phyloP scores from a whole-genome alignment of 2,888 invertebrate genomes.

The Quadriops clusia region DNA sequence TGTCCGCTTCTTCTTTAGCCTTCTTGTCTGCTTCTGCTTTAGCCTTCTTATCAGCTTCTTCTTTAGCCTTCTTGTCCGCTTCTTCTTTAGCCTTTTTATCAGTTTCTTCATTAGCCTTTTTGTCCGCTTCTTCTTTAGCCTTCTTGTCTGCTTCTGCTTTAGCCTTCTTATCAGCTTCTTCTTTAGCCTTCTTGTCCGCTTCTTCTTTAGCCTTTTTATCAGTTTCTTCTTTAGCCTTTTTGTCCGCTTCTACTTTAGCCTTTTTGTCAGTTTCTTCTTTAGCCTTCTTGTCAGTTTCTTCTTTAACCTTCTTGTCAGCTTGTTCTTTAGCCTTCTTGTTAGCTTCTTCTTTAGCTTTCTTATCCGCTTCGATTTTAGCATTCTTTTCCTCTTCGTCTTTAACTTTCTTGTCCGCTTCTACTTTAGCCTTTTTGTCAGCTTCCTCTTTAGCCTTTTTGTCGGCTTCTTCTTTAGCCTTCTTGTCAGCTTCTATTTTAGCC shows the following conservation, averaged over 20 bases:
- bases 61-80: slow-evolving; percentile 14
- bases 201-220: slow-evolving; percentile 18
- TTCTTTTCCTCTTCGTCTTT: slow-evolving; percentile 21
- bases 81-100: slow-evolving; percentile 12
- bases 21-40: slow-evolving; percentile 16
- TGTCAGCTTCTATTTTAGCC: slow-evolving; percentile 12
- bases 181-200: slow-evolving; percentile 14
- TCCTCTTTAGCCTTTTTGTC: slow-evolving; percentile 11
- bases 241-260: slow-evolving; percentile 16
- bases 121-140: slow-evolving; percentile 14
- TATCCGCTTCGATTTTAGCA: slow-evolving; percentile 28
- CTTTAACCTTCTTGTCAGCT: slow-evolving; percentile 20
- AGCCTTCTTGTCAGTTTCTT: slow-evolving; percentile 19
- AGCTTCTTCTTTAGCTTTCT: slow-evolving; percentile 16
- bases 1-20: slow-evolving; percentile 20
- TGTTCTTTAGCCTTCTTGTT: slow-evolving; percentile 18
- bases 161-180: slow-evolving; percentile 14
- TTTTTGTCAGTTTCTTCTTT: slow-evolving; percentile 16
- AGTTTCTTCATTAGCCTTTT: slow-evolving; percentile 11
- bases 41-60: slow-evolving; percentile 13
- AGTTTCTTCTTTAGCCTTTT: slow-evolving; percentile 12
- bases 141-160: slow-evolving; percentile 15
- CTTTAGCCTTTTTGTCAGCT: slow-evolving; percentile 21
- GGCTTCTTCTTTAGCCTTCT: slow-evolving; percentile 11
- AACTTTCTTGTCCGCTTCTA: slow-evolving; percentile 24